phyloP scores from a whole-genome alignment of 2,888 invertebrate species.

The Melangyna quadrimaculata region DNA sequence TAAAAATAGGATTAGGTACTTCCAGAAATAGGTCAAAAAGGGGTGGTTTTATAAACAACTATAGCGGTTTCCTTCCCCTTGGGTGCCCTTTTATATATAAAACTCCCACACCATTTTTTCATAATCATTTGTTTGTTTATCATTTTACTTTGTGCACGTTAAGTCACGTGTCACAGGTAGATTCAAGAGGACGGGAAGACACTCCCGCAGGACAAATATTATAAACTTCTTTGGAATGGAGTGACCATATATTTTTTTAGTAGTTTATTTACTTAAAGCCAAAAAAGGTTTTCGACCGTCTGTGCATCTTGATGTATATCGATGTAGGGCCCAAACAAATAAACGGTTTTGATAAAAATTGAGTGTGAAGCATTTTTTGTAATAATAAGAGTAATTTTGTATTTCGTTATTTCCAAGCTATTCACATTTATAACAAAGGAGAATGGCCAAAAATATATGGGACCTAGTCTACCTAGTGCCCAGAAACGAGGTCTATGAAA shows the following conservation, averaged over 20 bases:
- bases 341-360: too few species aligned
- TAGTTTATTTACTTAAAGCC: too few species aligned
- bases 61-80: neutral
- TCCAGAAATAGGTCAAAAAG: constrained; percentile 62
- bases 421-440: too few species aligned
- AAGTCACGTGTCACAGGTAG: constrained; percentile 60
- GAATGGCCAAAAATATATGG: too few species aligned
- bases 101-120: constrained; percentile 48
- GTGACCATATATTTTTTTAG: neutral
- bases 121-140: constrained; percentile 64
- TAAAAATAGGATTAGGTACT: constrained; percentile 45
- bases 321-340: too few species aligned
- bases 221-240: neutral
- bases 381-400: too few species aligned
- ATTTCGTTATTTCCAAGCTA: too few species aligned
- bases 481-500: too few species aligned
- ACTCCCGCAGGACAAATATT: constrained; percentile 16
- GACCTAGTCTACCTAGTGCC: too few species aligned
- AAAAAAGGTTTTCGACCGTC: too few species aligned
- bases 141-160: constrained; percentile 29
- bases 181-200: constrained; percentile 5
- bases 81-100: neutral
- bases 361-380: too few species aligned
- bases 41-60: constrained; percentile 21
- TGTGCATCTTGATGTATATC: too few species aligned